Evolutionary conservation across 2,888 invertebrate genomes (phyloP).

Genomic region (Zele albiditarsus): DNA sequence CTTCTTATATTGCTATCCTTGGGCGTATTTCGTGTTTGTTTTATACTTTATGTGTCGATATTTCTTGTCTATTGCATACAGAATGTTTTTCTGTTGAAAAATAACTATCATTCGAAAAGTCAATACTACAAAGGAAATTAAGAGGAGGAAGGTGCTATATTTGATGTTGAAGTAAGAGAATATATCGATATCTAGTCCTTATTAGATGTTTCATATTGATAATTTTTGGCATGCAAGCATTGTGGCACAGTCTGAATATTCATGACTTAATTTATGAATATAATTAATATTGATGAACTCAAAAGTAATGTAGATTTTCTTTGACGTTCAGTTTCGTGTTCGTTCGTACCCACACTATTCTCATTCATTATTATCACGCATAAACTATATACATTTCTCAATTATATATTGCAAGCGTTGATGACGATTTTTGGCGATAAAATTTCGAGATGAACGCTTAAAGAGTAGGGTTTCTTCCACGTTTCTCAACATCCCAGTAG

Average conservation of each 20-base stretch:
- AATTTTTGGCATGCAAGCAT: background rate
- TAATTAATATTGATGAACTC: background rate
- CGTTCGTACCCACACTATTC: background rate
- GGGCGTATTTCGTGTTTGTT: too few relatives aligned
- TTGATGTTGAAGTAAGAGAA: too few relatives aligned
- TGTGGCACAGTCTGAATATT: background rate
- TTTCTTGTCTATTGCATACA: too few relatives aligned
- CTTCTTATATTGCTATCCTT: too few relatives aligned
- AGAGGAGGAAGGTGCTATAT: too few relatives aligned
- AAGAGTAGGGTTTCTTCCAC: background rate
- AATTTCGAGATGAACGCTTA: background rate
- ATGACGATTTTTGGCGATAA: background rate
- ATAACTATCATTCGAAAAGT: too few relatives aligned
- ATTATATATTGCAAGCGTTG: background rate
- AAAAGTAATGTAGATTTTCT: background rate
- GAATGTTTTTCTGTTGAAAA: too few relatives aligned
- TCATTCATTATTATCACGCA: background rate
- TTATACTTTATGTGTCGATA: too few relatives aligned
- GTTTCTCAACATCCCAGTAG: too few relatives aligned
- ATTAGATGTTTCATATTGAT: background rate
- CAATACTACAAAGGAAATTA: too few relatives aligned
- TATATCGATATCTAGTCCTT: too few relatives aligned
- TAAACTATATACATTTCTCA: background rate
- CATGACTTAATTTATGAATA: background rate
- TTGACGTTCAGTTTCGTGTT: background rate